These are phyloP conservation scores for Cephus sareptanus DNA, from an alignment of 2,888 invertebrate species.

Conservation along the genomic window DNA sequence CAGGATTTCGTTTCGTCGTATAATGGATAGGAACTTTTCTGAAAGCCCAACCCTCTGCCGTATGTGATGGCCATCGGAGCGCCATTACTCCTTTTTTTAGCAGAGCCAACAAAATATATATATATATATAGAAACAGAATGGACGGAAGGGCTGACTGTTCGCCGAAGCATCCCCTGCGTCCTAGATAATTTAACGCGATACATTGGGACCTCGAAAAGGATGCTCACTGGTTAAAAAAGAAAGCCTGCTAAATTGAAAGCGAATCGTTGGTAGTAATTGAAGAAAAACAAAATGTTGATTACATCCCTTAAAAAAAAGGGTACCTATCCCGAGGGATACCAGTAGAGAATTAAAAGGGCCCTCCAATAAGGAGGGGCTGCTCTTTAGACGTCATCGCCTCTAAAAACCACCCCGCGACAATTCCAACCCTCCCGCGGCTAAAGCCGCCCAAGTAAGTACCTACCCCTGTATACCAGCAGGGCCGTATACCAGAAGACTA, in stretches of 20 bases:
- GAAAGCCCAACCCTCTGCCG: background rate
- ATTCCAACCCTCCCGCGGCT: background rate
- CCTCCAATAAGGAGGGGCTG: background rate
- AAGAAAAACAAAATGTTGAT: background rate
- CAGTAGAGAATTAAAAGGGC: background rate
- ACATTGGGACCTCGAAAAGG: background rate
- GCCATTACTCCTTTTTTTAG: background rate
- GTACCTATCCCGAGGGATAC: background rate
- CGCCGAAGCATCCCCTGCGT: background rate
- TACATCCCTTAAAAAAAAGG: background rate
- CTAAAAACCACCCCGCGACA: no score
- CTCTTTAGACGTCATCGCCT: background rate
- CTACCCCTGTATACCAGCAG: no score
- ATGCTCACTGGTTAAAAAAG: background rate
- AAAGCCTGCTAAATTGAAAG: background rate
- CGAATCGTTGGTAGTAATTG: background rate
- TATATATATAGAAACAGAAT: background rate
- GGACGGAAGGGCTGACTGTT: background rate
- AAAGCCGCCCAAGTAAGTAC: background rate
- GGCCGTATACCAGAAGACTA: background rate
- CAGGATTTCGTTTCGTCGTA: constrained; percentile 6
- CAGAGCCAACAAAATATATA: background rate
- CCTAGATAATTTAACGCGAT: background rate
- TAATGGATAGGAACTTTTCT: background rate
- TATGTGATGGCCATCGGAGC: background rate